Conservation (phyloP, 2,888 invertebrate species). For the Tiliacea aurago region DNA sequence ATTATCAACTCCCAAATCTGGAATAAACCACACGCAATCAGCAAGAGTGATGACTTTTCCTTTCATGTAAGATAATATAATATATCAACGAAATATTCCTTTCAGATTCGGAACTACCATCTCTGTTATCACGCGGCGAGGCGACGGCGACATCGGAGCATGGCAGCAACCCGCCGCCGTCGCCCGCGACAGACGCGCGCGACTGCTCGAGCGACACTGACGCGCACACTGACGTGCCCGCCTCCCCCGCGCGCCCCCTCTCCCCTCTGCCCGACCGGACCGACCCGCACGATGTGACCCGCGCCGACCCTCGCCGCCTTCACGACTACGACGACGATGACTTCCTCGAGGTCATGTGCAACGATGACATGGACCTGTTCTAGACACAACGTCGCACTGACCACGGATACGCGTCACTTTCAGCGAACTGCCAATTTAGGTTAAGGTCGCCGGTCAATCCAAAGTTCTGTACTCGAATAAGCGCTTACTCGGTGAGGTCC, state of each 20-base stretch:
- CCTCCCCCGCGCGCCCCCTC: conserved; percentile 56
- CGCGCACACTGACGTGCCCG: conserved; percentile 69
- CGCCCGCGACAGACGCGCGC: conserved; percentile 94
- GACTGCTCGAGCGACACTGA: conserved; percentile 93
- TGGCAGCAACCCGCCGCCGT: conserved; percentile 94
- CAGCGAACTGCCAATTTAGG: conserved; percentile 46
- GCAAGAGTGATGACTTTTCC: not conserved
- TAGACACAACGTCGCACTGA: conserved; percentile 71
- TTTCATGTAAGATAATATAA: not conserved
- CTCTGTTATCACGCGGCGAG: conserved; percentile 92
- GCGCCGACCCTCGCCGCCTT: conserved; percentile 75
- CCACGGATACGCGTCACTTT: conserved; percentile 12
- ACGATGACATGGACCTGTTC: conserved; percentile 93
- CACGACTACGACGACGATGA: conserved; percentile 92
- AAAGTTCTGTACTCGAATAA: conserved; percentile 57
- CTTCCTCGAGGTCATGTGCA: conserved; percentile 93
- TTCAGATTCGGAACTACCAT: conserved; percentile 91
- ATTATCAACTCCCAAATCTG: not conserved
- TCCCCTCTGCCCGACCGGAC: conserved; percentile 31
- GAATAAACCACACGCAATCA: not conserved
- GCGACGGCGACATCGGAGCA: conserved; percentile 89
- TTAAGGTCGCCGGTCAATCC: conserved; percentile 45
- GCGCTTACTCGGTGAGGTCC: conserved; percentile 26
- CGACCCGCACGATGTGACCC: conserved; percentile 57
- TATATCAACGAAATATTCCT: conserved; percentile 1